Base-by-base conservation (phyloP, 2,113 vertebrate genomes). In the Nannospalax galili region DNA sequence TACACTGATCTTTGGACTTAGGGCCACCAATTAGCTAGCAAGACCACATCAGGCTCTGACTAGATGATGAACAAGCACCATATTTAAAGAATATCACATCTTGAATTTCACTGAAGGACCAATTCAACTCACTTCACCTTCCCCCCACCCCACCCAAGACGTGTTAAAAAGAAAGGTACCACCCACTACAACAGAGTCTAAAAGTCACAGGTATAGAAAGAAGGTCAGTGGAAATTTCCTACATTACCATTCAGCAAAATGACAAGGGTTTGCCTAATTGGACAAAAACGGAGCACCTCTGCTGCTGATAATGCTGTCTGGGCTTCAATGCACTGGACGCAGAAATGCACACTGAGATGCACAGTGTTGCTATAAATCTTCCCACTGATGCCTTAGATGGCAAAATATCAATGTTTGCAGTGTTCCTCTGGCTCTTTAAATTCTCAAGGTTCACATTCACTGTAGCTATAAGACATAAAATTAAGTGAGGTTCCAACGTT, bases 1-100 rank as follows among this genome's bases (percentile, higher is more conserved):
- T n/a, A n/a, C 1, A 60, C 20, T 52, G 52, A 28, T 32, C 32
- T 9, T 14, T 90, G 48, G 3, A 37, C 37, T 10, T 7, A 62
- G 5, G 14, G 1, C 8, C 15, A 0, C 40, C 28, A n/a, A 0
- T 7, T 22, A 62, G 19, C 17, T 9, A 56, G 15, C 24, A 10
- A 19, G 9, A 45, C 19, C 67, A 40, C 22, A 42, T 9, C 19
- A 26, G 52, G n/a, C 30, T 42, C 28, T 72, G 65, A 58, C 37
- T 77, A 40, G 11, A 74, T 7, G n/a, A n/a, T n/a, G 19, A 40
- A 16, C 16, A 52, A 75, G 75, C 3, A 35, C 20, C 6, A 7
- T 69, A 1, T 58, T 60, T 81, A 42, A 58, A 73, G 70, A 70
- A n/a, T 22, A 5, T 12, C 24, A 14, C 5, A 28, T 35, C 48